These are phyloP conservation scores for Cathartes aura DNA, from an alignment of 2,113 vertebrate species.

Conservation along the genomic window DNA sequence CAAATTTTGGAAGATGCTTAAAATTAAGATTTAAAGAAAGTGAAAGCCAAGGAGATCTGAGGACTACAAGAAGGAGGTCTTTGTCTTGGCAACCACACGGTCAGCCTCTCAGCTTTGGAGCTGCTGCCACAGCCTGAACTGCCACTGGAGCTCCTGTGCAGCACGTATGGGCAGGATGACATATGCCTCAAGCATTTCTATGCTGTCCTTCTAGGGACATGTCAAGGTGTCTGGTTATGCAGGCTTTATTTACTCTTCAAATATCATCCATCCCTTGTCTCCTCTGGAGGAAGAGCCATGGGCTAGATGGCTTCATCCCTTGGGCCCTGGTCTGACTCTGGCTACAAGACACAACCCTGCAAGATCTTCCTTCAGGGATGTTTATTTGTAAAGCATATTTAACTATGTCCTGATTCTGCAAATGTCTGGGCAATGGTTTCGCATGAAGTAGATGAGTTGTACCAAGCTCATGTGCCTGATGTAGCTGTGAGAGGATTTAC, in stretches of 20 bases:
- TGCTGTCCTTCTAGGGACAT: not conserved
- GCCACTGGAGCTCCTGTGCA: not conserved
- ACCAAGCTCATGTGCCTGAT: not conserved
- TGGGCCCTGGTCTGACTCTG: not conserved
- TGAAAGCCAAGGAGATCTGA: not conserved
- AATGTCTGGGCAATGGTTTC: not conserved
- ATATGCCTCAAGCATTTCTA: not conserved
- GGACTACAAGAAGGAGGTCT: not conserved
- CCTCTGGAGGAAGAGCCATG: not conserved
- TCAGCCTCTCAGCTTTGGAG: not conserved
- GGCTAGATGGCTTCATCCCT: not conserved
- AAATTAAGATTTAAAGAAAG: not conserved
- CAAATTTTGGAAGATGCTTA: not conserved
- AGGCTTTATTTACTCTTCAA: not conserved
- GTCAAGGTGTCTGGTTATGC: not conserved
- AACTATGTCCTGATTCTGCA: not conserved
- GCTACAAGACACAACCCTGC: not conserved
- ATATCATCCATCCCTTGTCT: not conserved
- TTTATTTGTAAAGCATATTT: not conserved
- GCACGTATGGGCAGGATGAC: not conserved
- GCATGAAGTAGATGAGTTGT: not conserved
- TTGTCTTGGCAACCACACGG: not conserved
- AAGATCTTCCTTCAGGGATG: not conserved
- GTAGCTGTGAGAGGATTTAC: not conserved
- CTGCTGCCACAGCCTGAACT: not conserved